Conservation (phyloP, 2,797 vertebrate species). For the Pipistrellus nathusii region DNA sequence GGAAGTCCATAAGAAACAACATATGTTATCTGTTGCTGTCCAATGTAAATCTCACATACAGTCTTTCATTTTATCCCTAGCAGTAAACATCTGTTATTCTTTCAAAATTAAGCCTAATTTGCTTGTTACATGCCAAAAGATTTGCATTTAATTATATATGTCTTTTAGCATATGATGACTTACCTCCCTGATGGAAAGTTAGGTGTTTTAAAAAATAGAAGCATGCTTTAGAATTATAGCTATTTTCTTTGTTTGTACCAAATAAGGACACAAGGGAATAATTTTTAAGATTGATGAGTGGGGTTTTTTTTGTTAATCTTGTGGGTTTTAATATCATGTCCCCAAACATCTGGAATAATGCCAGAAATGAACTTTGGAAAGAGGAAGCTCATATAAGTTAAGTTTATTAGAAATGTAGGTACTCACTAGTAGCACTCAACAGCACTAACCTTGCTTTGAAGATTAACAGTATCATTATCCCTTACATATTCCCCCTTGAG, state of each 20-base stretch:
- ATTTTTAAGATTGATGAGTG: conserved; percentile 37
- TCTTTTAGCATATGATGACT: not conserved
- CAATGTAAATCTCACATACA: not conserved
- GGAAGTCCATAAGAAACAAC: conserved; percentile 5
- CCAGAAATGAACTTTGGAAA: conserved; percentile 18
- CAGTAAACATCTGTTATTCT: not conserved
- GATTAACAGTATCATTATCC: not conserved
- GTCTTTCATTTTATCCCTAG: not conserved
- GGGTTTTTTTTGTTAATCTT: conserved; percentile 6
- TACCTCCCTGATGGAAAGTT: not conserved
- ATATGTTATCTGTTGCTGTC: not conserved
- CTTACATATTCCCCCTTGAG: not conserved
- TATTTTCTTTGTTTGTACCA: not conserved
- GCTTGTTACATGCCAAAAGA: not conserved
- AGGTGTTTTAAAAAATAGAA: conserved; percentile 12
- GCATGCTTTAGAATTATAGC: not conserved
- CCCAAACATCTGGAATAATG: not conserved
- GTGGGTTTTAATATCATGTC: conserved; percentile 1
- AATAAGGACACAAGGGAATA: not conserved
- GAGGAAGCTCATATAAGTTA: not conserved
- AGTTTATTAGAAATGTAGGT: not conserved
- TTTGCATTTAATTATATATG: conserved; percentile 25
- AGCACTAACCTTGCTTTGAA: conserved; percentile 39
- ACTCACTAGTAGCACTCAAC: not conserved
- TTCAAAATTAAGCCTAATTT: conserved; percentile 39